A percentile compares a stretch with the other conserved stretches of the same genome.
Evolutionary conservation across 2,797 vertebrate species (phyloP).

Genomic region (Phalloptychus januarius): DNA sequence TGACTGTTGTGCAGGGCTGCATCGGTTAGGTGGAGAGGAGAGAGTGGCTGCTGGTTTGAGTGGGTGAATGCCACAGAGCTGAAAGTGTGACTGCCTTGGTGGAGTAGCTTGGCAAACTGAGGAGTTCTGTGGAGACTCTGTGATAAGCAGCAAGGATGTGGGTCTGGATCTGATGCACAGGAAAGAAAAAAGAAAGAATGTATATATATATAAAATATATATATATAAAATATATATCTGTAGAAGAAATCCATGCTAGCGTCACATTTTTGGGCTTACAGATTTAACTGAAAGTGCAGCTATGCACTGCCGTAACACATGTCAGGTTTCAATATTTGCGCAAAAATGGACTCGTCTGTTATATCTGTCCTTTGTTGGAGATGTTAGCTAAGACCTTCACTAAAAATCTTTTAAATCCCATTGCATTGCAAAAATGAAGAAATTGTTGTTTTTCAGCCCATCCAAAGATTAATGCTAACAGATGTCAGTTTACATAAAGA

Average conservation of each 20-base stretch:
- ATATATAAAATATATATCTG: background rate
- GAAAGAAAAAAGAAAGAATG: background rate
- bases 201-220: background rate
- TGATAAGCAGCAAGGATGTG: background rate
- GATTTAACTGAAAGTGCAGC: background rate
- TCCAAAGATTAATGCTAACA: background rate
- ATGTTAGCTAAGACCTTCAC: background rate
- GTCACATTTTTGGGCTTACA: background rate
- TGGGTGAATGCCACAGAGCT: constrained; percentile 1
- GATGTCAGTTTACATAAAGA: background rate
- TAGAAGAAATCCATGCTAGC: background rate
- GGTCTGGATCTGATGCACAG: background rate
- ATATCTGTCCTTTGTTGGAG: background rate
- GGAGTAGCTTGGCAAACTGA: constrained; percentile 6
- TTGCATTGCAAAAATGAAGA: background rate
- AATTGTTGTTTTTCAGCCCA: background rate
- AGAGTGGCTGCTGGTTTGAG: background rate
- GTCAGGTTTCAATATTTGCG: background rate
- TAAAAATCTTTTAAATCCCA: background rate
- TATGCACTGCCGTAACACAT: background rate
- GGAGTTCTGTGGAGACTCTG: background rate
- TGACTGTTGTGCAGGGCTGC: background rate
- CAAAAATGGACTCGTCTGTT: background rate
- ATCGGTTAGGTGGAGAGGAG: background rate
- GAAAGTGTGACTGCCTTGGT: constrained; percentile 8